Percentiles rank a stretch among this genome's conserved stretches.
Evolutionary conservation across 2,888 invertebrate species (phyloP).

Genomic region (Heliconius hortense): DNA sequence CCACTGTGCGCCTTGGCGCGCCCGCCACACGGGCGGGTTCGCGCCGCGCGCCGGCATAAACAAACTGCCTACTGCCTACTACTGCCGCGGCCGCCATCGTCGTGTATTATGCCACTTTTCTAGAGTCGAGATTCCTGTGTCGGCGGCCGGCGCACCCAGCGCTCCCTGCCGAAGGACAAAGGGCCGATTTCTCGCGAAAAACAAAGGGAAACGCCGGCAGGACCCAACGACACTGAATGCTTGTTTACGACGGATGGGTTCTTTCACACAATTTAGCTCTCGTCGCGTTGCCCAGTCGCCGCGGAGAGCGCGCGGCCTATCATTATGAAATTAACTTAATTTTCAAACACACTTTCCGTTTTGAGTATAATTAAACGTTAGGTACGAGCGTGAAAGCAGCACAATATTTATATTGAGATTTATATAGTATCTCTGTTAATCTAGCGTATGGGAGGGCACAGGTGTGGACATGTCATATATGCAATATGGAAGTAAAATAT

Average conservation of each 20-base stretch:
- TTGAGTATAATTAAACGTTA: not conserved
- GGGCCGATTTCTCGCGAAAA: conserved; percentile 75
- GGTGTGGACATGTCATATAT: conserved; percentile 50
- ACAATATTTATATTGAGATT: conserved; percentile 45
- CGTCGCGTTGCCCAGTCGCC: conserved; percentile 71
- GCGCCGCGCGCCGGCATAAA: conserved; percentile 77
- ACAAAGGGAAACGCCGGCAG: conserved; percentile 77
- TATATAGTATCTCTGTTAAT: conserved; percentile 39
- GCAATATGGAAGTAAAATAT: conserved; percentile 55
- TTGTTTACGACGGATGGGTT: conserved; percentile 58
- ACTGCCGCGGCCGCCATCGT: conserved; percentile 64
- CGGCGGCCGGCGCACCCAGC: conserved; percentile 66
- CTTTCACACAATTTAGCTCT: conserved; percentile 59
- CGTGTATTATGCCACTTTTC: conserved; percentile 77
- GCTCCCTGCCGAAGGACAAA: conserved; percentile 76
- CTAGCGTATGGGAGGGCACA: conserved; percentile 57
- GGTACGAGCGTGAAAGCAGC: conserved; percentile 15
- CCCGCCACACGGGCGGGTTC: conserved; percentile 65
- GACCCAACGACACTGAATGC: conserved; percentile 56
- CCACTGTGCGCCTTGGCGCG: conserved; percentile 69
- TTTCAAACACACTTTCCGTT: conserved; percentile 46
- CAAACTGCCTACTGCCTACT: conserved; percentile 80
- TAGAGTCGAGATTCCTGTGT: conserved; percentile 78
- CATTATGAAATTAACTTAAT: conserved; percentile 67
- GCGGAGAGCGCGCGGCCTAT: conserved; percentile 63